phyloP scores from a whole-genome alignment of 1,140 invertebrate genomes.

The Cydia fagiglandana region DNA sequence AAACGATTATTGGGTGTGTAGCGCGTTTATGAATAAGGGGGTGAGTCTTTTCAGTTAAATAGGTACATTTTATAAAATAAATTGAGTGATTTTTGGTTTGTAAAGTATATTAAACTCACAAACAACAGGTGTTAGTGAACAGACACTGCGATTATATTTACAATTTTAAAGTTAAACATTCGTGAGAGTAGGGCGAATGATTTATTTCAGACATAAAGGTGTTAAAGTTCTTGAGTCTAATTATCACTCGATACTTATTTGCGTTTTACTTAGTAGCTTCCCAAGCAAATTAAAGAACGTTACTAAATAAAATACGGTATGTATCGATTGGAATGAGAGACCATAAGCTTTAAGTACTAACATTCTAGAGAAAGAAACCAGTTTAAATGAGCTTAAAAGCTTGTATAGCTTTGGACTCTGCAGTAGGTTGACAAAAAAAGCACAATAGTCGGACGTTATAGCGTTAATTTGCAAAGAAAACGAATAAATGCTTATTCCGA shows the following conservation, averaged over 20 bases:
- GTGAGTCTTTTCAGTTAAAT: too few species aligned
- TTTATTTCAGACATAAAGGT: not conserved
- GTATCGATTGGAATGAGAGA: not conserved
- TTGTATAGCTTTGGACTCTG: not conserved
- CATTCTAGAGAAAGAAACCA: not conserved
- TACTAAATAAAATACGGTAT: not conserved
- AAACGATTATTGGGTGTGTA: too few species aligned
- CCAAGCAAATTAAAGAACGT: not conserved
- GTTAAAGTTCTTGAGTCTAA: not conserved
- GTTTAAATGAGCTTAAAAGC: constrained; percentile 21
- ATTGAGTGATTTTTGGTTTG: not conserved
- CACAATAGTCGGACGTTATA: constrained; percentile 1
- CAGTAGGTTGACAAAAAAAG: constrained; percentile 18
- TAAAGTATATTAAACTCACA: not conserved
- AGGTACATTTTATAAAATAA: not conserved
- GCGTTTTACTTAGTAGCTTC: not conserved
- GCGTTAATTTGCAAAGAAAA: constrained; percentile 16
- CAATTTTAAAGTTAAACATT: too few species aligned
- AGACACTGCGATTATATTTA: too few species aligned
- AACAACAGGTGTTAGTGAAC: too few species aligned
- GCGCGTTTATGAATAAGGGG: too few species aligned
- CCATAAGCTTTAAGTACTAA: constrained; percentile 10
- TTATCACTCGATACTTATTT: not conserved
- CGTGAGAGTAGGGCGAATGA: too few species aligned
- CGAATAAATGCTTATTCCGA: constrained; percentile 20